Conservation (phyloP, 2,797 vertebrate species). For the Sylvia borin region DNA sequence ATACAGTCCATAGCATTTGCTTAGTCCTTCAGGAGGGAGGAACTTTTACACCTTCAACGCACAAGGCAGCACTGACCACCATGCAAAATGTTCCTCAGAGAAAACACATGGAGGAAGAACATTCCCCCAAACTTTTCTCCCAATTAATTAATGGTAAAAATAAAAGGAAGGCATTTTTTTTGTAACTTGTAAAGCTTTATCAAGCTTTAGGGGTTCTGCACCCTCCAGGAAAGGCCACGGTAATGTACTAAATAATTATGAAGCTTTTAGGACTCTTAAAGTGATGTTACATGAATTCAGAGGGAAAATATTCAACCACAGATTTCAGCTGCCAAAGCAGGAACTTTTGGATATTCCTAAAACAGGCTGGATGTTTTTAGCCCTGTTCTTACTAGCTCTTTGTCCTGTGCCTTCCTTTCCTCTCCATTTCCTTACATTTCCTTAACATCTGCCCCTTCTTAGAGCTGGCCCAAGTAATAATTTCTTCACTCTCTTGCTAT, state of each 20-base stretch:
- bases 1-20: neutral
- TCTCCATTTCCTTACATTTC: neutral
- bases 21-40: neutral
- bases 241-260: neutral
- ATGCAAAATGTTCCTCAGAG: neutral
- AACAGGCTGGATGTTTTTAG: neutral
- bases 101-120: neutral
- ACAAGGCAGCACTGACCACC: neutral
- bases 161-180: neutral
- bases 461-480: neutral
- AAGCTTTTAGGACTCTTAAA: neutral
- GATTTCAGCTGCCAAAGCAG: neutral
- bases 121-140: neutral
- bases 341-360: neutral
- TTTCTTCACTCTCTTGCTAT: neutral
- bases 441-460: neutral
- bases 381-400: neutral
- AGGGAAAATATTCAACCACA: slow-evolving; percentile 30
- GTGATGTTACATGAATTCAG: neutral
- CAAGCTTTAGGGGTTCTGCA: neutral
- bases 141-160: neutral
- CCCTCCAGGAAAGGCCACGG: neutral
- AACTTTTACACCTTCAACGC: neutral
- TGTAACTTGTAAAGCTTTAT: neutral
- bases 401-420: neutral